Conservation (phyloP, 2,888 invertebrate species). For the Drosophila helvetica region DNA sequence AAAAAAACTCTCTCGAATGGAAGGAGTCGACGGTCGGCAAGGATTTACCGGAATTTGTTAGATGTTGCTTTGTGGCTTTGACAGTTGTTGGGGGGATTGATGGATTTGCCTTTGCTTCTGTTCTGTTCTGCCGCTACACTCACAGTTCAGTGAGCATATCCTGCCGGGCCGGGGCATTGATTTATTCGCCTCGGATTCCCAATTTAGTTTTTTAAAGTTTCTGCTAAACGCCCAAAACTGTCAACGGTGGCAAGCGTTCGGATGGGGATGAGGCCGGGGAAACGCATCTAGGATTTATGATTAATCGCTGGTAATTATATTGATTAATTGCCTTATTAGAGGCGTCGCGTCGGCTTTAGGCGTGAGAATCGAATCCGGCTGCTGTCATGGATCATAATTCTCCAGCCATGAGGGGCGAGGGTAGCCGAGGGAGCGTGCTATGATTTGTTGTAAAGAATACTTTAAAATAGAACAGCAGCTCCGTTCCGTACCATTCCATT, state of each 20-base stretch:
- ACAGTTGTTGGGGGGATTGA: constrained; percentile 62
- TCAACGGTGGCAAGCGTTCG: constrained; percentile 51
- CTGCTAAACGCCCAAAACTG: constrained; percentile 61
- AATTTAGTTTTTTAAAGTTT: constrained; percentile 60
- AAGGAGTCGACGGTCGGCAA: constrained; percentile 24
- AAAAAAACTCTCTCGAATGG: constrained; percentile 16
- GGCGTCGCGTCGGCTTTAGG: constrained; percentile 40
- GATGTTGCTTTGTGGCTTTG: constrained; percentile 71
- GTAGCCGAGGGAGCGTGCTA: constrained; percentile 49
- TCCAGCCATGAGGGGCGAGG: not conserved
- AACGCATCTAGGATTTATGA: constrained; percentile 62
- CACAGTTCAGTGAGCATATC: constrained; percentile 64
- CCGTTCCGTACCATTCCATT: constrained; percentile 3
- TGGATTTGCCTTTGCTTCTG: constrained; percentile 52
- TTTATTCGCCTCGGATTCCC: constrained; percentile 67
- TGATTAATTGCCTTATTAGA: constrained; percentile 80
- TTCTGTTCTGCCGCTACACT: constrained; percentile 10
- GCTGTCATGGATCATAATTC: constrained; percentile 63
- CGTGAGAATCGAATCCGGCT: constrained; percentile 53
- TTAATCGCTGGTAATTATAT: constrained; percentile 78
- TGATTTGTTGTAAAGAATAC: constrained; percentile 37
- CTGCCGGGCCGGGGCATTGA: constrained; percentile 49
- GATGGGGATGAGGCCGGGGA: constrained; percentile 1
- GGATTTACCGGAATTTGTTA: constrained; percentile 66
- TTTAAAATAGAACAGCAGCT: constrained; percentile 56